A percentile compares a stretch with the other conserved stretches of the same genome.
Conservation (phyloP, 2,113 vertebrate species). For the Onychorhynchus coronatus region DNA sequence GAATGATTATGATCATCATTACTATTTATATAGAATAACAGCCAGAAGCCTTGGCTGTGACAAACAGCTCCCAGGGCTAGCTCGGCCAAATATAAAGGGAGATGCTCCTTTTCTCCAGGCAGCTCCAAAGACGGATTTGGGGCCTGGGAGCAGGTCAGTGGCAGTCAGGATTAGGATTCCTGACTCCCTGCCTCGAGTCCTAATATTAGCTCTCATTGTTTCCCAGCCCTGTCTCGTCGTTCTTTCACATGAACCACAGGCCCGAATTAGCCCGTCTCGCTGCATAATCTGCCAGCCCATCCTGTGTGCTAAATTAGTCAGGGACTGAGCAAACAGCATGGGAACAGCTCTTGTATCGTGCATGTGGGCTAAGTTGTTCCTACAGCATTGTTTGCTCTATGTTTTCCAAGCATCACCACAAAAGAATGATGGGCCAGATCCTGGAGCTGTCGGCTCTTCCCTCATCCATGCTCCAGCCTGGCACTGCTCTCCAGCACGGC, state of each 20-base stretch:
- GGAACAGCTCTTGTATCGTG: neutral
- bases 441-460: neutral
- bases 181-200: constrained; percentile 17
- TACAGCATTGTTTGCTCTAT: neutral
- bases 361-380: constrained; percentile 2
- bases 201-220: constrained; percentile 43
- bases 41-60: constrained; percentile 23
- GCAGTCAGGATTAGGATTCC: constrained; percentile 18
- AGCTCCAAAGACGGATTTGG: neutral
- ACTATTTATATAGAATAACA: constrained; percentile 16
- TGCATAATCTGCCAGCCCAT: constrained; percentile 14
- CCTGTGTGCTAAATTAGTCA: constrained; percentile 20
- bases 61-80: neutral
- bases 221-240: neutral
- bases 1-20: neutral
- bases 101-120: constrained; percentile 15
- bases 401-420: neutral
- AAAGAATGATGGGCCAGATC: neutral
- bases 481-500: rapidly evolving
- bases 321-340: constrained; percentile 10
- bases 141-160: constrained; percentile 33
- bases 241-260: neutral
- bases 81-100: neutral
- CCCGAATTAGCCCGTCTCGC: constrained; percentile 37
- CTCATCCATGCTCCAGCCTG: neutral